Percentiles rank a stretch among this genome's conserved stretches.
phyloP scores from a whole-genome alignment of 2,888 invertebrate species.

The Eupithecia abbreviata region DNA sequence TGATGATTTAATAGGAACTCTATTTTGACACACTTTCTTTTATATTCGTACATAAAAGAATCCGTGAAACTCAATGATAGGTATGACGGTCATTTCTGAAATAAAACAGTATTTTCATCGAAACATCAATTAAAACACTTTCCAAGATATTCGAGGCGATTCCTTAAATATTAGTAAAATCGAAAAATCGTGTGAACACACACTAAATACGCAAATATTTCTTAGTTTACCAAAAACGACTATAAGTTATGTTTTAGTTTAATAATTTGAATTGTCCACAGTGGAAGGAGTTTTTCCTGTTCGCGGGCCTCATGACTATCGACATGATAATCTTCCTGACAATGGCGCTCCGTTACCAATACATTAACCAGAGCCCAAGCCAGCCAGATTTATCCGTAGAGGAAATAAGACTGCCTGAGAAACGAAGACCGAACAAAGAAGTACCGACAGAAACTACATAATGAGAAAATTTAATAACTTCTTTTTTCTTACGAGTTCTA shows the following conservation, averaged over 20 bases:
- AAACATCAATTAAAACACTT: neutral
- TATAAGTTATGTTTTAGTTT: neutral
- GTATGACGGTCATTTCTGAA: neutral
- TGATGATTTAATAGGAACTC: neutral
- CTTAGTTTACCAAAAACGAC: neutral
- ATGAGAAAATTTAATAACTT: neutral
- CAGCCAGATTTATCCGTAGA: slow-evolving; percentile 62
- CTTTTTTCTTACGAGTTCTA: neutral
- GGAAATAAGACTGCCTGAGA: slow-evolving; percentile 67
- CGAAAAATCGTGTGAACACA: neutral
- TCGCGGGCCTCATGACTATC: slow-evolving; percentile 92
- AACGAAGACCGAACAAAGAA: slow-evolving; percentile 40
- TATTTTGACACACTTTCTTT: neutral
- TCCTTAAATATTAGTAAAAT: neutral
- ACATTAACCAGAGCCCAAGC: slow-evolving; percentile 78
- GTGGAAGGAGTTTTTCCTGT: slow-evolving; percentile 94
- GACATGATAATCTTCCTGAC: slow-evolving; percentile 92
- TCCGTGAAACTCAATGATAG: too few species aligned
- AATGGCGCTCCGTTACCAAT: slow-evolving; percentile 92
- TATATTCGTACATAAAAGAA: neutral
- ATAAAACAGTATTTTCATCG: neutral
- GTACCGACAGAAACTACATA: neutral
- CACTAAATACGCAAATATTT: neutral
- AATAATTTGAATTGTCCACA: slow-evolving; percentile 73
- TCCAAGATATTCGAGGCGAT: neutral